Percentiles rank a stretch among this genome's conserved stretches.
phyloP scores from a whole-genome alignment of 2,113 vertebrate species.

The Capreolus pygargus region DNA sequence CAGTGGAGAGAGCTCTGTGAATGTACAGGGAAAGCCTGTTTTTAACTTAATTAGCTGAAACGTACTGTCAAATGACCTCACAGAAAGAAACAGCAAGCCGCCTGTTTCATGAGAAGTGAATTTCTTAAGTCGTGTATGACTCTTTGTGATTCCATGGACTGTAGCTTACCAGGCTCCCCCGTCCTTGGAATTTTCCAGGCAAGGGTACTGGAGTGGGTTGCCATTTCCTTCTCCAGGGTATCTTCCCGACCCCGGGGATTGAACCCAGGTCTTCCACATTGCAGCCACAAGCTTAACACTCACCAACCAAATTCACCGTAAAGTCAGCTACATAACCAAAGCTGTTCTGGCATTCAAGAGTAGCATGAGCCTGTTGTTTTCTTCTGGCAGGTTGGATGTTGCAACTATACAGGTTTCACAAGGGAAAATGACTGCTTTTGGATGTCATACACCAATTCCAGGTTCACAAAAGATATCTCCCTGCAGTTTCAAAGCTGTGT shows the following conservation, averaged over 20 bases:
- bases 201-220: neutral
- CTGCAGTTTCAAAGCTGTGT: neutral
- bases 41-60: neutral
- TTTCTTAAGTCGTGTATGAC: neutral
- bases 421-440: neutral
- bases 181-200: neutral
- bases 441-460: neutral
- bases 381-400: neutral
- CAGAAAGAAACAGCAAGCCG: neutral
- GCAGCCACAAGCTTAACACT: neutral
- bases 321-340: neutral
- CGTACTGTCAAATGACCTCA: neutral
- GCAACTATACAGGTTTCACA: neutral
- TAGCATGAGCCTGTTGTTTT: neutral
- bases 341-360: neutral
- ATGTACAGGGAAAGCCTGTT: neutral
- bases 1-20: neutral
- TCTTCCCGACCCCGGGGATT: fast-evolving
- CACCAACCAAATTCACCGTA: neutral
- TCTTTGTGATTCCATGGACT: neutral
- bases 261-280: neutral
- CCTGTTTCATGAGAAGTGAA: neutral
- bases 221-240: neutral
- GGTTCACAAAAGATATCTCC: neutral
- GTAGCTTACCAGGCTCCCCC: neutral